Evolutionary conservation across 92 coral and sea anemone genomes (phyloP).

Genomic region (Paramuricea clavata): DNA sequence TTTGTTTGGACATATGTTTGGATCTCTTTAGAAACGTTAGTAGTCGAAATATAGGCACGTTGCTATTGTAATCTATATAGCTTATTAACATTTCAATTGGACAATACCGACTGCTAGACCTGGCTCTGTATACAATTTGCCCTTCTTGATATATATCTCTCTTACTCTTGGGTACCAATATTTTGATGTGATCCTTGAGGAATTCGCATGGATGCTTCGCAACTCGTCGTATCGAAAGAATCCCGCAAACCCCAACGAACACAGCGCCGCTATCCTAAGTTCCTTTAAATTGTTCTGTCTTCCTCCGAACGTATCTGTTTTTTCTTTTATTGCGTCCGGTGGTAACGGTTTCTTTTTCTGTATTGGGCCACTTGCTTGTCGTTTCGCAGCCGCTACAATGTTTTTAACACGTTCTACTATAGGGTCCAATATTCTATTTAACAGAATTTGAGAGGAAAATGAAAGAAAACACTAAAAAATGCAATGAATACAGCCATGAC

Average conservation of each 20-base stretch:
- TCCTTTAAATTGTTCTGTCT: conserved; percentile 6
- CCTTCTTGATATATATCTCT: conserved; percentile 23
- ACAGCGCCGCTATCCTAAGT: conserved; percentile 33
- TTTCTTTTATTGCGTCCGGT: conserved; percentile 28
- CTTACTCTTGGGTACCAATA: neutral
- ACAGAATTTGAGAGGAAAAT: no score
- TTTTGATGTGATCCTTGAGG: neutral
- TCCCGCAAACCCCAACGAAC: conserved; percentile 53
- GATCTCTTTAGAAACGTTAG: neutral
- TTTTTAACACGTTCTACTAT: no score
- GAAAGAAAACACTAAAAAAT: no score
- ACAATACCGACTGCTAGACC: neutral
- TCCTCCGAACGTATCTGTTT: neutral
- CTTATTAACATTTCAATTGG: neutral
- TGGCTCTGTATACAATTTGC: conserved; percentile 9
- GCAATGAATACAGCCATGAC: no score
- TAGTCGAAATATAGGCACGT: neutral
- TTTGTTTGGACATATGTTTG: neutral
- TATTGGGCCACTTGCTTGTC: conserved; percentile 11
- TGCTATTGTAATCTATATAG: neutral
- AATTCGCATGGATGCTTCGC: no score
- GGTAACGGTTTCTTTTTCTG: conserved; percentile 47
- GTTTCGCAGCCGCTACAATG: conserved; percentile 46
- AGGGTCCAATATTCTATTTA: no score
- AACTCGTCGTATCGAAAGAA: conserved; percentile 50